Evolutionary conservation across 2,888 invertebrate species (phyloP), one percentile per base, ranked within the genome.

Genomic region (Drosophila neonasuta): DNA sequence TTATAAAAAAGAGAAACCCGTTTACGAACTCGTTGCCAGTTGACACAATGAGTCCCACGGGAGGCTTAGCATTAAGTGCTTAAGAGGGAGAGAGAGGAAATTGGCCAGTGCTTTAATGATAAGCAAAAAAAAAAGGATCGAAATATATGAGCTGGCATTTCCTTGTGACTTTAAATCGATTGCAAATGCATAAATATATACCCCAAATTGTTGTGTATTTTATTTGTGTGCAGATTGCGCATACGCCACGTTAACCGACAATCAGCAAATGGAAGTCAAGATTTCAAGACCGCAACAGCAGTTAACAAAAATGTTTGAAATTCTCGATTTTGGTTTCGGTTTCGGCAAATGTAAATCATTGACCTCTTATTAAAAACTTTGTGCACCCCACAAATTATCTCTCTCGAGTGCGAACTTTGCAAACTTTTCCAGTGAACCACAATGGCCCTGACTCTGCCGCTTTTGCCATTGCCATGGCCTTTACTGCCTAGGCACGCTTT

Each of bases 351-450:
- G 79, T 78, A 74, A 85, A 79, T 85, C 87, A 77, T 77, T 86
- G 87, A 86, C 81, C 86, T 80, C 86, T 77, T 74, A 87, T 82
- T 82, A 87, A 87, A 82, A 86, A 82, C 86, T 81, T 81, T 68
- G 58, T 56, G 60, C 65, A 57, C 67, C 68, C 71, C 77, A 83
- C 86, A 87, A 81, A 87, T 87, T 82, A 36, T 36, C 74, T 36
- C 74, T 87, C 86, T 86, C 50, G 71, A 70, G 68, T 73, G 68
- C 63, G 68, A 82, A 87, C 77, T 80, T 87, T 44, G 48, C 2
- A 68, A 87, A 81, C 83, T 85, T 85, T 66, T 29, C 51, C 51
- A 51, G 29, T 34, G 56, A 44, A 48, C 62, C 86, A 68, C 75
- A 84, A 85, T 82, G 79, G 69, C 63, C 68, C 11, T 46, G 74